Evolutionary conservation across 2,797 vertebrate species (phyloP).

Genomic region (Fistularia tabacaria): DNA sequence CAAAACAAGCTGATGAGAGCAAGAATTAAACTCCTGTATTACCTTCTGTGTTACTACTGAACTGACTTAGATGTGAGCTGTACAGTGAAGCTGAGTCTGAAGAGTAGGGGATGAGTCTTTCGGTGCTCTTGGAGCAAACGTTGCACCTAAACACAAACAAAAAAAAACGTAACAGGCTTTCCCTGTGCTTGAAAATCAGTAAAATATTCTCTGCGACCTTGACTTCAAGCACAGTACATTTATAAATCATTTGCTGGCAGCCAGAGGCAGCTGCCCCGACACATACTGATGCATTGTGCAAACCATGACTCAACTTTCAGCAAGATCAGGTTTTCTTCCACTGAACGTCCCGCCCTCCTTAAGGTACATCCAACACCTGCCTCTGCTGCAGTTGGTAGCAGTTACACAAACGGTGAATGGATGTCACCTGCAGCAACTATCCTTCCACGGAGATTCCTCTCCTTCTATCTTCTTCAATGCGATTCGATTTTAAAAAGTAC

Average conservation of each 20-base stretch:
- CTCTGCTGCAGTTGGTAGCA: conserved; percentile 19
- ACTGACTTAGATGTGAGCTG: conserved; percentile 64
- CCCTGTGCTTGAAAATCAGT: neutral
- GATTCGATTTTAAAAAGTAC: too few species aligned
- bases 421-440: conserved; percentile 6
- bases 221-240: conserved; percentile 12
- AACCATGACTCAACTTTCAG: conserved; percentile 52
- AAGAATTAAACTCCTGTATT: too few species aligned
- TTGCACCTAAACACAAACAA: conserved; percentile 66
- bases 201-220: conserved; percentile 13
- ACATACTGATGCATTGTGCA: conserved; percentile 11
- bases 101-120: conserved; percentile 64
- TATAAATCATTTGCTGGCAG: conserved; percentile 16
- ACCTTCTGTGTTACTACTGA: conserved; percentile 50
- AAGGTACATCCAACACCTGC: conserved; percentile 56
- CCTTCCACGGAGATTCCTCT: neutral
- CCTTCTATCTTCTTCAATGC: neutral
- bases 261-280: conserved; percentile 6
- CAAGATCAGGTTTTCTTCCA: conserved; percentile 56
- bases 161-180: neutral
- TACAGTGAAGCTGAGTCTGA: conserved; percentile 64
- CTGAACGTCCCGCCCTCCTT: conserved; percentile 37
- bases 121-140: conserved; percentile 79
- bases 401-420: conserved; percentile 4
- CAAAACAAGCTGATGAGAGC: too few species aligned